Evolutionary conservation across 2,888 invertebrate genomes (phyloP).

Genomic region (Tridacna gigas): DNA sequence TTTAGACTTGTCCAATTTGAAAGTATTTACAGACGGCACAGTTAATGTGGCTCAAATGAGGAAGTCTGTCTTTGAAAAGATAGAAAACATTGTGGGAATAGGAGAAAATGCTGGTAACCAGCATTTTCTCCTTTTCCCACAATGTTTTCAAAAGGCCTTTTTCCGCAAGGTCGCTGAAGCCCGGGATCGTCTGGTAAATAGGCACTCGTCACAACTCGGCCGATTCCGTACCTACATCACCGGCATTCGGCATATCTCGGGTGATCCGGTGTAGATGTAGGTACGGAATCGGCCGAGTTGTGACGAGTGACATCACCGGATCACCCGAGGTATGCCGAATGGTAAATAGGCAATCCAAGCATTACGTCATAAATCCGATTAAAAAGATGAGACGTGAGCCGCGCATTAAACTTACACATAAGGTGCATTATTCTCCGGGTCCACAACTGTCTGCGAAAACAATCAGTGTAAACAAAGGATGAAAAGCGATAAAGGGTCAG

Average conservation of each 20-base stretch:
- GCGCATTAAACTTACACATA: conserved; percentile 24
- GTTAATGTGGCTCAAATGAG: too few species aligned
- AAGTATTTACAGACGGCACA: too few species aligned
- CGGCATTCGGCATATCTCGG: too few species aligned
- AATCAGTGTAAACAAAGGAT: conserved; percentile 13
- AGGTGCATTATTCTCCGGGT: conserved; percentile 21
- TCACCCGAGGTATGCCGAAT: too few species aligned
- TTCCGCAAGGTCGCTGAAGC: neutral
- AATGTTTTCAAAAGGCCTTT: neutral
- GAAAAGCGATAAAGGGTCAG: neutral
- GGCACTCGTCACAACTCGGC: too few species aligned
- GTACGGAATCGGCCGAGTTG: too few species aligned
- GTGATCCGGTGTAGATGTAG: too few species aligned
- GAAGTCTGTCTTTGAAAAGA: too few species aligned
- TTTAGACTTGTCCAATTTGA: too few species aligned
- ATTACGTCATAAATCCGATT: conserved; percentile 11
- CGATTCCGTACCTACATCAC: too few species aligned
- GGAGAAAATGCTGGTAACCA: neutral
- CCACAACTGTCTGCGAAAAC: conserved; percentile 22
- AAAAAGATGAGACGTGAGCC: conserved; percentile 25
- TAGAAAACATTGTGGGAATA: neutral
- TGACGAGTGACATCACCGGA: too few species aligned
- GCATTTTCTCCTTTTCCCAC: neutral
- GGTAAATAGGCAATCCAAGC: too few species aligned
- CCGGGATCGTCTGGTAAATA: neutral